Conservation (phyloP, 2,113 vertebrate genomes). For the Dasypus novemcinctus region DNA sequence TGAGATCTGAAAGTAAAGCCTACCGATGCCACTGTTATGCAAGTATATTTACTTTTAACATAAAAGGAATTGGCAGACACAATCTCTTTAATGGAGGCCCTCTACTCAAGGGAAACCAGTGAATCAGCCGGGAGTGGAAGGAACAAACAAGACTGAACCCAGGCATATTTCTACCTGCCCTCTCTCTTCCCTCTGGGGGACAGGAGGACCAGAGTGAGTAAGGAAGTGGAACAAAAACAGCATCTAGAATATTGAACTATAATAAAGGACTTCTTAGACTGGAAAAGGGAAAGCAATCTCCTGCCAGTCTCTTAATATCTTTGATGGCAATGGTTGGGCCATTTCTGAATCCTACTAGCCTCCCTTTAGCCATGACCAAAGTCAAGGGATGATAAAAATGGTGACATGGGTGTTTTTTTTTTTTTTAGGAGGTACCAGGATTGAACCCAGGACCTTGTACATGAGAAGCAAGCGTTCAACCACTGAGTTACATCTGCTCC, state of each 20-base stretch:
- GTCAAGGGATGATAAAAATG: background rate
- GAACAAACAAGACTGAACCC: too few species aligned
- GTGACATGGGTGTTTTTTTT: background rate
- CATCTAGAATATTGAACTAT: background rate
- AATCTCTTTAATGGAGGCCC: background rate
- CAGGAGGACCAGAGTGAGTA: background rate
- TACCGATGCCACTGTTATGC: conserved; percentile 31
- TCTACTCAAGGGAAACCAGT: background rate
- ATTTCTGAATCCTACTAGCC: background rate
- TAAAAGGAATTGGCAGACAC: conserved; percentile 43
- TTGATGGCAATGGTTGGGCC: background rate
- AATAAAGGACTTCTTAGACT: background rate
- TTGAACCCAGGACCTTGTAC: too few species aligned
- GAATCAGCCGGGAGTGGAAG: background rate
- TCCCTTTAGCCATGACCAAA: background rate
- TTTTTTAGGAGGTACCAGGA: too few species aligned
- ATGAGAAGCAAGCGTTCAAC: too few species aligned
- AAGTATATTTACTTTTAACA: conserved; percentile 61
- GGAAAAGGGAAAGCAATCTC: background rate
- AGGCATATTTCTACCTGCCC: background rate
- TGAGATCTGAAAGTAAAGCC: conserved; percentile 36
- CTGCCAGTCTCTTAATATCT: background rate
- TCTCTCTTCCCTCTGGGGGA: background rate
- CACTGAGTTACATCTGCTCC: too few species aligned
- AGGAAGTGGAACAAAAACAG: background rate